Evolutionary conservation across 2,888 invertebrate genomes (phyloP), one percentile per base, ranked within the genome.

Genomic region (Phortica okadai): DNA sequence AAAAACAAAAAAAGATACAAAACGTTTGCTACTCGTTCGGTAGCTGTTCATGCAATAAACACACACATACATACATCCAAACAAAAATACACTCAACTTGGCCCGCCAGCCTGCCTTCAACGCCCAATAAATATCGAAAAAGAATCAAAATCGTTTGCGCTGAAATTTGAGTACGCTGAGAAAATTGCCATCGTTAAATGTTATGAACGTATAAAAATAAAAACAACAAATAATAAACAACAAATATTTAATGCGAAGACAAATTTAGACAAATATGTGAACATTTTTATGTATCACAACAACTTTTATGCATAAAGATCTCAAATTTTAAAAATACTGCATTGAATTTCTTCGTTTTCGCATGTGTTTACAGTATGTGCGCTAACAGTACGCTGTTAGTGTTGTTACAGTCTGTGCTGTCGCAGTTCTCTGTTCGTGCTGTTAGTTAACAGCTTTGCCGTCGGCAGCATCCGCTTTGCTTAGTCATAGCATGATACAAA

Each of bases 161-260:
- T 86, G 86, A 88, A 88, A 86, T 81, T 79, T 73, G 79, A 81
- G 80, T 79, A 75, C 77, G 80, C 83, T 77, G 78, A 73, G 44
- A 64, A 80, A 78, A 79, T 74, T 70, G 74, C n/a, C 33, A 69
- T 11, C 59, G 44, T 21, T 56, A 54, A 72, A 72, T 54, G 54
- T n/a, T 11, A 11, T 41, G 11, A 33, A 41, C 11, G n/a, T 3
- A 59, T 11, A 50, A 50, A 50, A 6, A 45, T 14, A n/a, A 59
- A 21, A 59, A 21, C 0, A 21, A 21, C 4, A 16, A 21, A 21
- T 6, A 59, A 62, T 62, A 25, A 62, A 62, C 62, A 10, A 25
- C 6, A 25, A 8, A 21, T 25, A 6, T 25, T 16, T 62, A 62
- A 62, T 7, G 21, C 21, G 50, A n/a, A 25, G 54, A 72, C 70